Evolutionary conservation across 1,140 invertebrate genomes (phyloP), one percentile per base, ranked within the genome.

Genomic region (Neodiprion pinetum): DNA sequence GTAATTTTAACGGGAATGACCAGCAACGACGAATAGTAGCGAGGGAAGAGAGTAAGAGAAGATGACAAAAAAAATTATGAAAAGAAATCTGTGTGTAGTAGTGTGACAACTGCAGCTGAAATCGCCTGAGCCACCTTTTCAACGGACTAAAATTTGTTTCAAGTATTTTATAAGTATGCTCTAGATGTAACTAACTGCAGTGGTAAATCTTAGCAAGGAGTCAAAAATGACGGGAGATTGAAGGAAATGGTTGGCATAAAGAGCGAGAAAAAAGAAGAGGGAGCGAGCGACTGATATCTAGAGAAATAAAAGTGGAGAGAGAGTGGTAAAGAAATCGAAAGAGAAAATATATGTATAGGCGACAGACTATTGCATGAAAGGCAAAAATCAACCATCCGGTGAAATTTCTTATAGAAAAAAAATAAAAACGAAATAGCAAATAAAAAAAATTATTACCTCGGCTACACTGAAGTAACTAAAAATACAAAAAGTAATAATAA

Each of bases 161-260:
- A 86, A 85, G 78, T 87, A 86, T 87, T 88, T 87, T 88, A 82
- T 87, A 87, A 88, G 83, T 80, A 84, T 85, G 81, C 78, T 83
- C 84, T 79, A 76, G 84, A 76, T 84, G 81, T 80, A 76, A 71
- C 70, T 70, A 83, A 74, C 61, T 79, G 75, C 80, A 80, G 80
- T 81, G 82, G 75, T 79, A 23, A 21, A 14, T 17, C 8, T 23
- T 69, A 23, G 23, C 67, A 12, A 9, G 67, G 67, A 14, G 67
- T 21, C 7, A 69, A 14, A 14, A 69, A 14, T 47, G 14, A 69
- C n/a, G 21, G 11, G 7, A 69, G 17, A 14, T 65, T 14, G 7
- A 65, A 69, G 9, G 23, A 69, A 21, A 69, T 23, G 61, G 17
- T 5, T 65, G 7, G 61, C 7, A 65, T 14, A 14, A 65, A 14